Percentiles rank a stretch among this genome's conserved stretches.
These are phyloP conservation scores for Pelvicachromis taeniatus DNA, from an alignment of 2,113 vertebrate species.

Conservation along the genomic window DNA sequence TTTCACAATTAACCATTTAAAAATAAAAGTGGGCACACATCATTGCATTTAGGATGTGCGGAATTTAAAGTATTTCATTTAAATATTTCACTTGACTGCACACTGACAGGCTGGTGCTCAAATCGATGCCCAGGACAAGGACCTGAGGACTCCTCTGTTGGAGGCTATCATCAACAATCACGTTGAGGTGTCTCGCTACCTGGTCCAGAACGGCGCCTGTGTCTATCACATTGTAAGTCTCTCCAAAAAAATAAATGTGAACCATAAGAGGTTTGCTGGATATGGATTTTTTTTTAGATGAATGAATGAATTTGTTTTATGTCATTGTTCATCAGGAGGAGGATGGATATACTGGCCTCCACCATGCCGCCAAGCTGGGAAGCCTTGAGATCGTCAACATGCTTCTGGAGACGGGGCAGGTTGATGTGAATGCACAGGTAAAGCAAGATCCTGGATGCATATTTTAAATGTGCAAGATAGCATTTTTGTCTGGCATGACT, in stretches of 20 bases:
- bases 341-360: slow-evolving; percentile 87
- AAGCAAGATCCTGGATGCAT: neutral
- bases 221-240: slow-evolving; percentile 81
- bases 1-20: neutral
- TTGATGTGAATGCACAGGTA: slow-evolving; percentile 89
- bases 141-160: slow-evolving; percentile 82
- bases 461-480: neutral
- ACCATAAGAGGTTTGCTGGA: neutral
- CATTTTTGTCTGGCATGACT: neutral
- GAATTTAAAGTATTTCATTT: neutral
- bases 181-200: slow-evolving; percentile 79
- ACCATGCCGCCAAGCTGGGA: slow-evolving; percentile 88
- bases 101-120: slow-evolving; percentile 82
- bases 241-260: neutral
- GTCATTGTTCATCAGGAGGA: slow-evolving; percentile 74
- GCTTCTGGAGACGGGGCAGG: slow-evolving; percentile 86
- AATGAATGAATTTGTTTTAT: neutral
- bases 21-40: neutral
- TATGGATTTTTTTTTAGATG: fast-evolving
- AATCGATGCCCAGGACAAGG: slow-evolving; percentile 84
- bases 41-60: neutral
- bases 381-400: slow-evolving; percentile 83
- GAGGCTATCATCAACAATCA: slow-evolving; percentile 87
- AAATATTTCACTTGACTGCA: neutral
- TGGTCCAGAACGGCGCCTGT: slow-evolving; percentile 81